These are phyloP conservation scores for Hylaeus volcanicus DNA, from an alignment of 1,140 invertebrate genomes.

Conservation along the genomic window DNA sequence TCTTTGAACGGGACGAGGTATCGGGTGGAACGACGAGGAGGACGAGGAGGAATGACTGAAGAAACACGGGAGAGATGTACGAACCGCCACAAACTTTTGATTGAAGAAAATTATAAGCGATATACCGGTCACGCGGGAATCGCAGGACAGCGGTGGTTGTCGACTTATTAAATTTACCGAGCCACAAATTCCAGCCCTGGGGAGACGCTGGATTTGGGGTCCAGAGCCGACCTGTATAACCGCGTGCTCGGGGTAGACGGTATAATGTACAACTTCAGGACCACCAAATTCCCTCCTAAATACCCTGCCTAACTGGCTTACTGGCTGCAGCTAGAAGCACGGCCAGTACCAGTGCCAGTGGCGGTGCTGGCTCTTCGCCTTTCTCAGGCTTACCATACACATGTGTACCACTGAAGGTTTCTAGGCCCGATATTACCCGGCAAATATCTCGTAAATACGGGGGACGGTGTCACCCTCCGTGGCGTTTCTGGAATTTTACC, in stretches of 20 bases:
- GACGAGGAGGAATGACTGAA: no score
- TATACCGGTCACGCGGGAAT: conserved; percentile 24
- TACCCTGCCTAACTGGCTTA: conserved; percentile 77
- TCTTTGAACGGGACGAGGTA: no score
- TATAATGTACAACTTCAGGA: conserved; percentile 76
- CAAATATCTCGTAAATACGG: conserved; percentile 75
- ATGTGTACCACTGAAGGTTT: conserved; percentile 50
- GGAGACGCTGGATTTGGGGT: conserved; percentile 70
- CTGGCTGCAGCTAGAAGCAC: conserved; percentile 56
- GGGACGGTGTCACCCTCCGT: conserved; percentile 52
- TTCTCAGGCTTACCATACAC: conserved; percentile 61
- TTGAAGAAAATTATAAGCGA: conserved; percentile 16
- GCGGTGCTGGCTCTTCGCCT: conserved; percentile 40
- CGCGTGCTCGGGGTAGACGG: conserved; percentile 51
- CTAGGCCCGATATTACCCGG: conserved; percentile 71
- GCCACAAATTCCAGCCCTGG: conserved; percentile 73
- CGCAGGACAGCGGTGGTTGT: conserved; percentile 62
- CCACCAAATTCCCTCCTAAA: conserved; percentile 76
- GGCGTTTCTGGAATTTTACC: conserved; percentile 64
- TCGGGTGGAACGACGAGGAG: no score
- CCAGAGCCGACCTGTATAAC: conserved; percentile 53
- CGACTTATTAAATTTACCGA: conserved; percentile 79
- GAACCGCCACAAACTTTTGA: conserved; percentile 14
- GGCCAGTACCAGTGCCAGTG: conserved; percentile 21
- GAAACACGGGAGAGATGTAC: no score